Base-by-base conservation (phyloP, 2,797 vertebrate genomes). In the Acropternis orthonyx region DNA sequence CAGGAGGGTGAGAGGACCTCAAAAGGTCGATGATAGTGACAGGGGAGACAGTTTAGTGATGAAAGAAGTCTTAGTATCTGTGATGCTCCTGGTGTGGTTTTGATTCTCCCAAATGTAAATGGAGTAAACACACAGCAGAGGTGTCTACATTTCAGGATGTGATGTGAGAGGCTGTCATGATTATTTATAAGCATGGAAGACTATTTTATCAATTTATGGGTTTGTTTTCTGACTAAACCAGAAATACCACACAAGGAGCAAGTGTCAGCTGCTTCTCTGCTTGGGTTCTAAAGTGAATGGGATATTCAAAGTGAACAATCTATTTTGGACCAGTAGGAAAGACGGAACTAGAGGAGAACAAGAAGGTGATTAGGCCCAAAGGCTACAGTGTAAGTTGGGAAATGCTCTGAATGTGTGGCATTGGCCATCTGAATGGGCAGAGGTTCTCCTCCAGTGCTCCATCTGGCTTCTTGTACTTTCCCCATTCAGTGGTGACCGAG, bases 371-470 rank as follows among this genome's bases (percentile, higher is more conserved):
- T 68, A 41, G 51, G 68, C 48, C 44, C n/a, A 34, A 72, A 77
- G 41, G 28, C 61, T 78, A 21, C 36, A 26, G 23, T 26, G 14
- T n/a, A 55, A 78, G 17, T 7, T 93, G 37, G 43, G 55, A 56
- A 36, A 56, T n/a, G 52, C 37, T 67, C 43, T 56, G 51, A 58
- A 34, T 58, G 22, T 58, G n/a, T 58, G n/a, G 14, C n/a, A 34
- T 34, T 58, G 22, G 23, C 55, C n/a, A 34, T 43, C 44, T 43
- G 19, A 34, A 23, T 34, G 55, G n/a, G 44, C 51, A 54, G 44
- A 58, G 54, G 9, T 58, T 49, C 55, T 51, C 0, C 37, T 46
- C 0, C 2, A 19, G 30, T 62, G n/a, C 15, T 73, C 18, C 16
- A 14, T 56, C 30, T 68, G 28, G 13, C 4, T 1, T 10, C 30